phyloP scores from a whole-genome alignment of 2,888 invertebrate genomes.

The Epinotia nisella region DNA sequence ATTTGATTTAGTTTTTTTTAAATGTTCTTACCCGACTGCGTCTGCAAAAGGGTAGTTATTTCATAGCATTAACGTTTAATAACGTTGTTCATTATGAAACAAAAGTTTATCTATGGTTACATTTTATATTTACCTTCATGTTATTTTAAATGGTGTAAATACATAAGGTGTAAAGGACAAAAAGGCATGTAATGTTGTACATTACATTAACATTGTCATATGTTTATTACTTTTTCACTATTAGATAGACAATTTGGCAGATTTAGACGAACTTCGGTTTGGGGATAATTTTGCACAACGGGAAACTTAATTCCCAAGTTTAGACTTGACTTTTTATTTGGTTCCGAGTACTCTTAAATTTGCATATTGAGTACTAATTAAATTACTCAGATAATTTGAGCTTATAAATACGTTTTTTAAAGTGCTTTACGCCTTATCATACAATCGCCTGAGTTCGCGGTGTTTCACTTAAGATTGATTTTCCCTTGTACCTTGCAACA shows the following conservation, averaged over 20 bases:
- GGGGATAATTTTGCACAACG: neutral
- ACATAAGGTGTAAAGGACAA: conserved; percentile 9
- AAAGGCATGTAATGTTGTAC: neutral
- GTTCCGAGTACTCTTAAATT: too few relatives aligned
- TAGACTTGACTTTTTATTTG: too few relatives aligned
- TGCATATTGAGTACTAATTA: too few relatives aligned
- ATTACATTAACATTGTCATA: neutral
- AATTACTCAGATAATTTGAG: neutral
- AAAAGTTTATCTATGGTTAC: conserved; percentile 26
- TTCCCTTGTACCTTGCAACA: too few relatives aligned
- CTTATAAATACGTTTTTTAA: neutral
- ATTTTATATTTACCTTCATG: neutral
- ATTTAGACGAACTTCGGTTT: neutral
- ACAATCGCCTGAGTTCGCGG: neutral
- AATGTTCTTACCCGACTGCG: conserved; percentile 9
- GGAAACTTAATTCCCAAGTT: too few relatives aligned
- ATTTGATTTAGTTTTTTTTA: conserved; percentile 25
- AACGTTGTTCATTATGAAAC: conserved; percentile 24
- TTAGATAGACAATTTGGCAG: neutral
- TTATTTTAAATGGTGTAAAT: neutral
- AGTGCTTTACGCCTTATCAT: conserved; percentile 7
- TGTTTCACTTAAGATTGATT: too few relatives aligned
- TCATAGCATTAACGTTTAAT: conserved; percentile 21
- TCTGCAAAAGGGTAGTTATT: neutral
- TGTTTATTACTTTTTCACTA: neutral